Evolutionary conservation across 2,113 vertebrate genomes (phyloP).

Genomic region (Hydrochoerus hydrochaeris): DNA sequence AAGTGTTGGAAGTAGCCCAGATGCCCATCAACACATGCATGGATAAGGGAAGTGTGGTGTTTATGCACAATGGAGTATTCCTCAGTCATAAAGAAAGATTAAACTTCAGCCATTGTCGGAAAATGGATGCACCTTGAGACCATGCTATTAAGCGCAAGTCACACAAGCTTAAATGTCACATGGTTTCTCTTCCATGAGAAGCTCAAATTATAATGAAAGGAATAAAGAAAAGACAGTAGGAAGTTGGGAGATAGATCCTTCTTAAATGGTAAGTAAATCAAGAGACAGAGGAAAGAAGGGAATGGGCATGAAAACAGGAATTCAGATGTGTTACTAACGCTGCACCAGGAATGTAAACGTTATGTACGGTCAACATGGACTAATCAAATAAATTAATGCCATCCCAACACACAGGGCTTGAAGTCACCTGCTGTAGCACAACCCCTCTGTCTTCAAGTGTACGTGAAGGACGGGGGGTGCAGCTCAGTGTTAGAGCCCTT

Average conservation of each 20-base stretch:
- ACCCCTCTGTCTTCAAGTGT: not conserved
- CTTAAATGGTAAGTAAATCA: too few relatives aligned
- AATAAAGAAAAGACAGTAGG: not conserved
- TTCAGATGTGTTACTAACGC: not conserved
- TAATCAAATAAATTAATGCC: not conserved
- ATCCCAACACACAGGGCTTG: not conserved
- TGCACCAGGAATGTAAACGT: too few relatives aligned
- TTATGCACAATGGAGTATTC: not conserved
- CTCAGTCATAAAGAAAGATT: not conserved
- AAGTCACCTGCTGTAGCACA: not conserved
- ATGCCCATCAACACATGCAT: not conserved
- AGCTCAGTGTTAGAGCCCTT: not conserved
- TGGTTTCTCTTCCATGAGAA: not conserved
- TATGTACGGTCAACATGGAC: too few relatives aligned
- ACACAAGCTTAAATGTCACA: not conserved
- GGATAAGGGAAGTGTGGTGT: not conserved
- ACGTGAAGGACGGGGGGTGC: not conserved
- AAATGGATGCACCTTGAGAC: not conserved
- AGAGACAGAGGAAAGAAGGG: too few relatives aligned
- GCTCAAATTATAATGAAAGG: not conserved
- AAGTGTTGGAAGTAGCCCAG: not conserved
- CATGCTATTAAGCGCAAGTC: not conserved
- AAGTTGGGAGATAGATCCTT: too few relatives aligned
- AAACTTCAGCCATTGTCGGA: not conserved
- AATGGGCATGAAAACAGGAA: too few relatives aligned